A percentile compares a stretch with the other conserved stretches of the same genome.
Evolutionary conservation across 1,140 invertebrate genomes (phyloP).

Genomic region (Ericerus pela): DNA sequence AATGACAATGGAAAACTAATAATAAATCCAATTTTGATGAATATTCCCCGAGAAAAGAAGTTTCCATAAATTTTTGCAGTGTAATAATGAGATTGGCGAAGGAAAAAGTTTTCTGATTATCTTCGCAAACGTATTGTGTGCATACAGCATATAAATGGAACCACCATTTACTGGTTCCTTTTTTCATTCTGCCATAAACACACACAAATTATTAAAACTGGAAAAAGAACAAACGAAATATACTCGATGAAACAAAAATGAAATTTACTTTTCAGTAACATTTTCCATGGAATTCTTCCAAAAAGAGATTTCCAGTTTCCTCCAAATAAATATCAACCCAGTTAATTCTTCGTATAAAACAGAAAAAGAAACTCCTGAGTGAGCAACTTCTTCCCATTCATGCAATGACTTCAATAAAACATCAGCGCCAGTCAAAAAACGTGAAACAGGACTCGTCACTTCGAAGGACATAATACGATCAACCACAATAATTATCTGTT

Average conservation of each 20-base stretch:
- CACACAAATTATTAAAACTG: slow-evolving; percentile 18
- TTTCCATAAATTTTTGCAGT: slow-evolving; percentile 71
- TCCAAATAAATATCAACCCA: slow-evolving; percentile 74
- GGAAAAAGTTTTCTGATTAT: neutral
- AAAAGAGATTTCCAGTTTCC: slow-evolving; percentile 71
- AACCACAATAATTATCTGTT: slow-evolving; percentile 49
- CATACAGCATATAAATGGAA: slow-evolving; percentile 66
- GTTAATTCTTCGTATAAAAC: slow-evolving; percentile 53
- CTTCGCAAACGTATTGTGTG: slow-evolving; percentile 30
- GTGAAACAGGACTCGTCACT: slow-evolving; percentile 63
- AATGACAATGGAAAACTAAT: slow-evolving; percentile 58
- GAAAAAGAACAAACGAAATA: neutral
- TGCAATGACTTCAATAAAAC: slow-evolving; percentile 65
- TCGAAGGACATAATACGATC: slow-evolving; percentile 62
- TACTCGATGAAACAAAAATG: neutral
- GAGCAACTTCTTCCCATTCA: slow-evolving; percentile 85
- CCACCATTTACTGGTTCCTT: slow-evolving; percentile 68
- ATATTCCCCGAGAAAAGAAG: slow-evolving; percentile 70
- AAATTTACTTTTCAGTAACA: slow-evolving; percentile 35
- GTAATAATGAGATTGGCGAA: slow-evolving; percentile 35
- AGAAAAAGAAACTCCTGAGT: slow-evolving; percentile 65
- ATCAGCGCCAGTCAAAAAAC: slow-evolving; percentile 82
- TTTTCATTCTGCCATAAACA: slow-evolving; percentile 36
- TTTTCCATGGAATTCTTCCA: slow-evolving; percentile 52
- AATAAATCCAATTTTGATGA: slow-evolving; percentile 61